Percentiles rank a stretch among this genome's conserved stretches.
Evolutionary conservation across 1,140 invertebrate genomes (phyloP).

Genomic region (Brachystomella parvula): DNA sequence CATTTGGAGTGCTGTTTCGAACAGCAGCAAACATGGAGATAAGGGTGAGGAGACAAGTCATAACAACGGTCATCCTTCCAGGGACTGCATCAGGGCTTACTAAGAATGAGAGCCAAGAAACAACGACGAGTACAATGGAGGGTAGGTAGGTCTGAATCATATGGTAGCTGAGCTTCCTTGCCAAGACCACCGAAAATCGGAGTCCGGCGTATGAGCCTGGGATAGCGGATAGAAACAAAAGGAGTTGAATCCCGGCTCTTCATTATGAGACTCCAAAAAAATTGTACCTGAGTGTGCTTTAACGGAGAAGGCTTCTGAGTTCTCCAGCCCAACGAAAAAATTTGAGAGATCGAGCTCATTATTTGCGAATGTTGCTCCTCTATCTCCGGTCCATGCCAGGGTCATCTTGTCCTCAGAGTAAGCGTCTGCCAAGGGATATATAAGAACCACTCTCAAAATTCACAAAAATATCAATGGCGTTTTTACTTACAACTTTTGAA

Average conservation of each 20-base stretch:
- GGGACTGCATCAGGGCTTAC: slow-evolving; percentile 51
- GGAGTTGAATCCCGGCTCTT: not conserved
- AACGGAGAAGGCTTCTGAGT: not conserved
- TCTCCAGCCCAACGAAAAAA: slow-evolving; percentile 10
- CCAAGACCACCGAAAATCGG: slow-evolving; percentile 24
- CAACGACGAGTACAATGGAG: slow-evolving; percentile 37
- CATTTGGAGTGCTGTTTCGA: slow-evolving; percentile 42
- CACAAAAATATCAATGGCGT: not conserved
- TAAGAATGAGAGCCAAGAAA: slow-evolving; percentile 34
- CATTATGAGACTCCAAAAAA: not conserved
- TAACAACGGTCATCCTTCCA: slow-evolving; percentile 51
- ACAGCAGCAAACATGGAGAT: slow-evolving; percentile 58
- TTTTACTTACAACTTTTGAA: slow-evolving; percentile 15
- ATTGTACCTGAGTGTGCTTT: slow-evolving; percentile 1
- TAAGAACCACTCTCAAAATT: not conserved
- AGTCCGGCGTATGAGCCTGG: slow-evolving; percentile 16
- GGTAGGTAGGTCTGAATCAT: slow-evolving; percentile 37
- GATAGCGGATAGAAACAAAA: not conserved
- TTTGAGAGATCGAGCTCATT: not conserved
- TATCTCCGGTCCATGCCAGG: not conserved
- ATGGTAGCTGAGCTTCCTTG: slow-evolving; percentile 32
- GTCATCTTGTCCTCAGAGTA: not conserved
- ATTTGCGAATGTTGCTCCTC: not conserved
- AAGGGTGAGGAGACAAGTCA: slow-evolving; percentile 53
- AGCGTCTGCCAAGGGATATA: not conserved